Base-by-base conservation (phyloP, 2,888 invertebrate species). In the Chymomyza fuscimana region DNA sequence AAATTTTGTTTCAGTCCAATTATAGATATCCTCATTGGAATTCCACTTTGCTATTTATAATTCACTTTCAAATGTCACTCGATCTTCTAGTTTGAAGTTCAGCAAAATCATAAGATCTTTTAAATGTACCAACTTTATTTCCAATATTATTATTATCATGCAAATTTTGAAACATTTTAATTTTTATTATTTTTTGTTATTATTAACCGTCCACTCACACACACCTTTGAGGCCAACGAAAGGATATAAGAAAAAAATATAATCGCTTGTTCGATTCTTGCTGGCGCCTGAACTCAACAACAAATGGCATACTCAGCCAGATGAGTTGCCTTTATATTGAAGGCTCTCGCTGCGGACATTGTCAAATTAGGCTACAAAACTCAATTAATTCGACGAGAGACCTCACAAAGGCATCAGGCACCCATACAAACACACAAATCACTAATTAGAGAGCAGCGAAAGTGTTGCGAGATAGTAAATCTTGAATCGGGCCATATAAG, bases 211-310 rank as follows among this genome's bases (percentile, higher is more conserved):
- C 5, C 66, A 40, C 60, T 22, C 36, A 19, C 76, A 85, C 85
- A 77, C 87, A 88, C 88, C 87, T 88, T 77, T 80, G 67, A 78
- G 81, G 78, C 82, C 79, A 83, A 85, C 83, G 75, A 79, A 84
- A 76, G 85, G 88, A 86, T 77, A 60, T 73, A 75, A 73, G 69
- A 73, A 79, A 73, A 69, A 60, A 60, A 72, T 77, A 63, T 71
- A 80, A 74, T 86, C 82, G 82, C 86, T 82, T 83, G 80, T 80
- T 78, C 79, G 90, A 86, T 86, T 90, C 90, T 85, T 88, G 91
- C 82, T 88, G 90, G 87, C 90, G 87, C 80, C 89, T 81, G 82
- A 84, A 90, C 89, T 90, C 89, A 89, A 91, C 90, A 90, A 89
- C 91, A 91, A 91, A 91, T 91, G 90, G 89, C 89, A 89, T 81